Evolutionary conservation across 2,888 invertebrate species (phyloP), one percentile per base, ranked within the genome.

Genomic region (Polyommatus iphigenia): DNA sequence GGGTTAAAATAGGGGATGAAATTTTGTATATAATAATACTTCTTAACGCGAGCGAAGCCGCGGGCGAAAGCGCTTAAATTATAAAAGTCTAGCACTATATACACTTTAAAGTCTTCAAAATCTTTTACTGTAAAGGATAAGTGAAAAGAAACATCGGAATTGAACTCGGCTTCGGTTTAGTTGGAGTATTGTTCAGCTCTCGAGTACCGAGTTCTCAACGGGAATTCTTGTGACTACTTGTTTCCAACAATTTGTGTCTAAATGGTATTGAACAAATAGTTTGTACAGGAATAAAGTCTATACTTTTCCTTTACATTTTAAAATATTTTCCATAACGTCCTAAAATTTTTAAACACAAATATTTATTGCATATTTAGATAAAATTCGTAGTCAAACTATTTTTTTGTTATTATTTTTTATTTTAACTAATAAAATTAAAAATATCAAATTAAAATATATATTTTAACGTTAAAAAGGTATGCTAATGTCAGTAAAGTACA

Each of bases 111-210:
- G 10, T 24, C 20, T 20, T 59, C 7, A 24, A 24, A 67, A 29
- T 24, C 1, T 29, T 67, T 67, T 2, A 67, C 13, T 4, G 29
- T 67, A 29, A 67, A 67, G 29, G 29, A 32, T 62, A 67, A 67
- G 29, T 67, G 13, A 24, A 75, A 50, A 75, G 2, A 75, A 54
- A 50, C 54, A 75, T 32, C 50, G 75, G 29, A 75, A 75, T 75
- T 75, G 18, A 75, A 50, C 50, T 73, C 15, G 50, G 46, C 20
- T 24, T 24, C 32, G 75, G 75, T 29, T 50, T 18, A 50, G 29
- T 75, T 75, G 50, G 50, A 73, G 73, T 50, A 46, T 54, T 75
- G 75, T 54, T 75, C 75, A 54, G 50, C 0, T 75, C n/a, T 73
- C 46, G 50, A 73, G 73, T 15, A 54, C 54, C 54, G 4, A 75